Evolutionary conservation across 2,888 invertebrate species (phyloP).

Genomic region (Mythimna albipuncta): DNA sequence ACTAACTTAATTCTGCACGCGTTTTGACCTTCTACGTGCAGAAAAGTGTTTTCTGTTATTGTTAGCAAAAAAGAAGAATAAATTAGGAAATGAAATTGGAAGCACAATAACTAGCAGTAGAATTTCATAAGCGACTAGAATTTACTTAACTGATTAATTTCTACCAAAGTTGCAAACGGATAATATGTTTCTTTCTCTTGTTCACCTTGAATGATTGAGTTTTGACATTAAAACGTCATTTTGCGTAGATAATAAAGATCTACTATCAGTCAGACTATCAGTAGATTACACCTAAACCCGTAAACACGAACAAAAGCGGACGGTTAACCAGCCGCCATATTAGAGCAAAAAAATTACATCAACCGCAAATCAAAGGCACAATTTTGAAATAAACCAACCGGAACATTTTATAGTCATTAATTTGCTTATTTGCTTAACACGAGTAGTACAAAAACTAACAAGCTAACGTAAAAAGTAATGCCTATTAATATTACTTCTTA

Average conservation of each 20-base stretch:
- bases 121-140: neutral
- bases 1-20: conserved; percentile 13
- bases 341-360: conserved; percentile 62
- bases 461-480: conserved; percentile 55
- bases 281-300: conserved; percentile 29
- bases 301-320: conserved; percentile 55
- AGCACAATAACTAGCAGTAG: neutral
- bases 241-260: conserved; percentile 19
- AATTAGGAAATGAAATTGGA: conserved; percentile 18
- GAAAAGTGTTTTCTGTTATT: conserved; percentile 20
- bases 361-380: conserved; percentile 65
- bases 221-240: neutral
- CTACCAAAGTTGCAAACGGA: neutral
- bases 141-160: neutral
- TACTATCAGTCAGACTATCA: conserved; percentile 26
- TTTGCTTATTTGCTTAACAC: conserved; percentile 37
- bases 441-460: conserved; percentile 37
- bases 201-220: neutral
- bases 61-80: conserved; percentile 8
- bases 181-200: neutral
- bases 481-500: conserved; percentile 57
- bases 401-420: conserved; percentile 27
- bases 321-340: conserved; percentile 67
- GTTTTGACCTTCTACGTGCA: conserved; percentile 18
- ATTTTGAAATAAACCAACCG: conserved; percentile 66